phyloP scores from a whole-genome alignment of 1,140 invertebrate genomes.

The Pygmarrhopalites habei region DNA sequence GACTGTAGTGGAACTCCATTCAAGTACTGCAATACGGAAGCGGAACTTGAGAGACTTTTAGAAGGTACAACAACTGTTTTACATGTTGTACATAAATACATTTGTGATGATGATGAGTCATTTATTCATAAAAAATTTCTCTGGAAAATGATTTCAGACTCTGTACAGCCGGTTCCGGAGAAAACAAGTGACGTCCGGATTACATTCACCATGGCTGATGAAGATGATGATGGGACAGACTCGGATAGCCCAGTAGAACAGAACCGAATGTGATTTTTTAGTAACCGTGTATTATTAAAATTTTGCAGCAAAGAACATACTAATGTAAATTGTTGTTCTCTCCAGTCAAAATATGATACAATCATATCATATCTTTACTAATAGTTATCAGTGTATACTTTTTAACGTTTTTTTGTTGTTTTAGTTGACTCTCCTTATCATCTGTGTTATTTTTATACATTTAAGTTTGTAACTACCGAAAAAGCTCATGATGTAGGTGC shows the following conservation, averaged over 20 bases:
- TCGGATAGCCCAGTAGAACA: not conserved
- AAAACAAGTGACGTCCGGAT: conserved; percentile 25
- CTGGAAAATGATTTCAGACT: not conserved
- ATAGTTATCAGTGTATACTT: too few relatives aligned
- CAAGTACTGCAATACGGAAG: conserved; percentile 31
- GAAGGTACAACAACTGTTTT: conserved; percentile 27
- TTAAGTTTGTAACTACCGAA: not conserved
- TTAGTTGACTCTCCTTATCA: too few relatives aligned
- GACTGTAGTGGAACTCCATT: conserved; percentile 19
- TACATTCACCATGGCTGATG: conserved; percentile 24
- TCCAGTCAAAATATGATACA: too few relatives aligned
- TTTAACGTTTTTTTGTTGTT: too few relatives aligned
- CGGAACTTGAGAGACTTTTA: conserved; percentile 24
- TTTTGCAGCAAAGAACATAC: too few relatives aligned
- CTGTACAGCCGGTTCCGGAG: not conserved
- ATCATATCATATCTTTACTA: too few relatives aligned
- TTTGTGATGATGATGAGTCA: not conserved
- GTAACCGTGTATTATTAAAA: too few relatives aligned
- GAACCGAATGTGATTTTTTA: too few relatives aligned
- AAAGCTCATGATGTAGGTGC: too few relatives aligned
- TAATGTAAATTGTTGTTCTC: too few relatives aligned
- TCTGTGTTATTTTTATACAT: conserved; percentile 6
- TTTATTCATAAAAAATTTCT: not conserved
- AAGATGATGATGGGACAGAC: conserved; percentile 10
- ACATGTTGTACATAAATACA: not conserved